Percentiles rank a stretch among this genome's conserved stretches.
These are phyloP conservation scores for Ephialtes manifestator DNA, from an alignment of 2,888 invertebrate species.

Conservation along the genomic window DNA sequence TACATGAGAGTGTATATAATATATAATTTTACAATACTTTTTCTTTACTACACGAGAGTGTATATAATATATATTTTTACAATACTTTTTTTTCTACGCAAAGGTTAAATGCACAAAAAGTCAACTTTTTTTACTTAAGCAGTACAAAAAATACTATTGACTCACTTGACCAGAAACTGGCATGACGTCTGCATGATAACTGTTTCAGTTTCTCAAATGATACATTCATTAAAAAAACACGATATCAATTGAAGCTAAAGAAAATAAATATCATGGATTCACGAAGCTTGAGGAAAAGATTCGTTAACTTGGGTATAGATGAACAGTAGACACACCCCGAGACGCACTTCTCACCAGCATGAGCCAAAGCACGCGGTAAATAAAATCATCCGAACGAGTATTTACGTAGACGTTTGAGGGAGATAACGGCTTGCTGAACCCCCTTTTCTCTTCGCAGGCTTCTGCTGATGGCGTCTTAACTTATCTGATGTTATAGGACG, in stretches of 20 bases:
- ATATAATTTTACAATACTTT: too few species aligned
- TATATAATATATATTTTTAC: too few species aligned
- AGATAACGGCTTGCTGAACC: conserved; percentile 72
- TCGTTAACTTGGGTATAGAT: conserved; percentile 35
- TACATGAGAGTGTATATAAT: too few species aligned
- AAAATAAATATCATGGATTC: background rate
- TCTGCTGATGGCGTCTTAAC: conserved; percentile 75
- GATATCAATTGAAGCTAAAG: background rate
- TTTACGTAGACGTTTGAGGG: conserved; percentile 75
- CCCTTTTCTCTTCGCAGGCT: conserved; percentile 69
- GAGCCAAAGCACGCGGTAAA: conserved; percentile 73
- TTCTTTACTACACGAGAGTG: too few species aligned
- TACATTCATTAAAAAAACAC: background rate
- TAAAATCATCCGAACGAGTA: conserved; percentile 79
- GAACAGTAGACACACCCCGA: conserved; percentile 35
- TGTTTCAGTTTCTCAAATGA: background rate
- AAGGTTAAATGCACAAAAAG: too few species aligned
- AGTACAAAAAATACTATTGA: background rate
- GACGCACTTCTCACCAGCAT: conserved; percentile 53
- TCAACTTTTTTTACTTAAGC: too few species aligned
- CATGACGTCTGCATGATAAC: background rate
- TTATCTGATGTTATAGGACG: conserved; percentile 76
- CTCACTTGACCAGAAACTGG: background rate
- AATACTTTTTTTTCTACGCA: too few species aligned
- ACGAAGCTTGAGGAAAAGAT: conserved; percentile 16